A percentile compares a stretch with the other conserved stretches of the same genome.
phyloP scores from a whole-genome alignment of 2,113 vertebrate genomes.

The Trematocara nigrifrons region DNA sequence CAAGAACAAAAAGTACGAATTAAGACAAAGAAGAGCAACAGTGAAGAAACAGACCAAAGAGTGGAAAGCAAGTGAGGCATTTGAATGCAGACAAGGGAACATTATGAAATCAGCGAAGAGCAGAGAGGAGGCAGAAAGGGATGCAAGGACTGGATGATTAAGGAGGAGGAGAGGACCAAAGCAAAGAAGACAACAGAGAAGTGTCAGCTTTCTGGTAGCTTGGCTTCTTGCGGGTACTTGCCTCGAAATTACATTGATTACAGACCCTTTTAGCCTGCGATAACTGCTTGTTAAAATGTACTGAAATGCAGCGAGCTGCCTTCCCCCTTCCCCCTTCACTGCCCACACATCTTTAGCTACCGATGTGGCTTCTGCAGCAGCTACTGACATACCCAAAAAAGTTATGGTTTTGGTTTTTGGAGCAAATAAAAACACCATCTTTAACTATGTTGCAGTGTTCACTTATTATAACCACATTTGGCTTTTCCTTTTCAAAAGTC shows the following conservation, averaged over 20 bases:
- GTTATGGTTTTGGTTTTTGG: neutral
- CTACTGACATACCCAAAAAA: neutral
- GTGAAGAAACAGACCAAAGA: neutral
- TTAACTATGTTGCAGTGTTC: neutral
- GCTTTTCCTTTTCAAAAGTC: neutral
- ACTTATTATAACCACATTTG: neutral
- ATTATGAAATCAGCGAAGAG: neutral
- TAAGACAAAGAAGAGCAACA: neutral
- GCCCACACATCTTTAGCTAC: constrained; percentile 31
- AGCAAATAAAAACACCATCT: neutral
- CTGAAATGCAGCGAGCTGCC: constrained; percentile 6
- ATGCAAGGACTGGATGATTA: constrained; percentile 28
- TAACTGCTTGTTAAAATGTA: constrained; percentile 46
- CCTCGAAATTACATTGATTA: constrained; percentile 61
- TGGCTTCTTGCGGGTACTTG: neutral
- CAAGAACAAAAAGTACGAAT: neutral
- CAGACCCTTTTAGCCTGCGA: constrained; percentile 35
- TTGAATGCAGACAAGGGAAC: neutral
- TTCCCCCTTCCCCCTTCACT: neutral
- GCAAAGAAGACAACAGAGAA: constrained; percentile 11
- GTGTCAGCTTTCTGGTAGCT: constrained; percentile 5
- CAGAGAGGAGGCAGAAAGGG: neutral
- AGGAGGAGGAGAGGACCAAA: constrained; percentile 18
- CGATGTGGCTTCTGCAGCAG: neutral
- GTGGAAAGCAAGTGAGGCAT: neutral